phyloP scores from a whole-genome alignment of 2,888 invertebrate species.

The Habrosyne pyritoides region DNA sequence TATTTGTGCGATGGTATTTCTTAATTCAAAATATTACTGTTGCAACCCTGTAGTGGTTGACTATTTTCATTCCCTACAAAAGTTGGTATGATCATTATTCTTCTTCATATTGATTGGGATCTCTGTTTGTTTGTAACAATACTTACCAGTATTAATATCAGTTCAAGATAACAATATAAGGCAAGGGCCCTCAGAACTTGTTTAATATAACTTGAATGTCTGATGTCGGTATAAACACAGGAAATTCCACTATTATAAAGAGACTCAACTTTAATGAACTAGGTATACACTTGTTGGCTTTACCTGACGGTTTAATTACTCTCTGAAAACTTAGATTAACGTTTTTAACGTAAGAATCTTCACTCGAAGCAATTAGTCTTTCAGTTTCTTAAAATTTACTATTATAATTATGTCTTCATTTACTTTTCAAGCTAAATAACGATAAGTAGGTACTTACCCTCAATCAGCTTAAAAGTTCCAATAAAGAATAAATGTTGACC shows the following conservation, averaged over 20 bases:
- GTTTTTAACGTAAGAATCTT: not conserved
- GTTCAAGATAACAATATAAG: not conserved
- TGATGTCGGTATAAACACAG: not conserved
- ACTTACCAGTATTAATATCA: constrained; percentile 24
- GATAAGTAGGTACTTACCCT: too few species aligned
- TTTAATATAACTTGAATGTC: not conserved
- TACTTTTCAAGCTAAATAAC: too few species aligned
- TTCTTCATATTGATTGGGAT: constrained; percentile 24
- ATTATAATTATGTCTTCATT: too few species aligned
- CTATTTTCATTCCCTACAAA: not conserved
- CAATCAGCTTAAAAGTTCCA: too few species aligned
- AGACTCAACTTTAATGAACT: not conserved
- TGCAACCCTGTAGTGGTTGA: not conserved
- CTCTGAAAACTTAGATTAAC: not conserved
- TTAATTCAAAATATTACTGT: not conserved
- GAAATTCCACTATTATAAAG: not conserved
- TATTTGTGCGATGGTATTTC: not conserved
- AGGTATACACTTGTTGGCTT: too few species aligned
- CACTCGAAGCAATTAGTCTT: too few species aligned
- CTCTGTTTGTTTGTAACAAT: constrained; percentile 33
- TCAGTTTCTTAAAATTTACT: too few species aligned
- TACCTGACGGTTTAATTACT: too few species aligned
- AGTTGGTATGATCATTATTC: not conserved
- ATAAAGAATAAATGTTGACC: too few species aligned
- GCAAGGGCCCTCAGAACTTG: not conserved